Percentiles rank a stretch among this genome's conserved stretches.
These are phyloP conservation scores for Pachycephala philippinensis DNA, from an alignment of 2,113 vertebrate species.

Conservation along the genomic window DNA sequence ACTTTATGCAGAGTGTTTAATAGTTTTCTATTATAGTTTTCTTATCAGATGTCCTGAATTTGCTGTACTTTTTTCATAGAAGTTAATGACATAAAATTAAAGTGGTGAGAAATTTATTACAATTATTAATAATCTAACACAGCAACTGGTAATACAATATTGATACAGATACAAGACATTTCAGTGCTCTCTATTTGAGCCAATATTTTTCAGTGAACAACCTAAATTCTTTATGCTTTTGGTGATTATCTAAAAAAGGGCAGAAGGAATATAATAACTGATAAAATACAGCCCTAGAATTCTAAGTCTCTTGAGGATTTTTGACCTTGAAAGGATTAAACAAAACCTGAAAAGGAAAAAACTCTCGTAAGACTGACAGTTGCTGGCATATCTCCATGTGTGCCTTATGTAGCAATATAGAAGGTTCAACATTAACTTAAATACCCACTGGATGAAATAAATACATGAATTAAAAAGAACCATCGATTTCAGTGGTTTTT, in stretches of 20 bases:
- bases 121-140: not conserved
- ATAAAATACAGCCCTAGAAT: not conserved
- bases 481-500: not conserved
- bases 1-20: not conserved
- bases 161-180: not conserved
- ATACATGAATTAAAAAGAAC: not conserved
- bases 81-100: not conserved
- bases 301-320: not conserved
- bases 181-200: not conserved
- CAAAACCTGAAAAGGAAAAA: not conserved
- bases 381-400: not conserved
- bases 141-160: not conserved
- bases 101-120: not conserved
- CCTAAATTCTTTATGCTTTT: not conserved
- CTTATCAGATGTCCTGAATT: not conserved
- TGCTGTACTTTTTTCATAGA: not conserved
- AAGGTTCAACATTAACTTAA: not conserved
- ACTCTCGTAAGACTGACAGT: not conserved
- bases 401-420: not conserved
- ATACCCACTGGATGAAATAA: not conserved
- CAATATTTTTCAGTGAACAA: not conserved
- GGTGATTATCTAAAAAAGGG: not conserved
- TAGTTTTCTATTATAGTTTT: not conserved
- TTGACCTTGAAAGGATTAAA: not conserved
- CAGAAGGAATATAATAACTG: not conserved